phyloP scores from a whole-genome alignment of 2,797 vertebrate species.

The Microctenopoma steveboyesi region DNA sequence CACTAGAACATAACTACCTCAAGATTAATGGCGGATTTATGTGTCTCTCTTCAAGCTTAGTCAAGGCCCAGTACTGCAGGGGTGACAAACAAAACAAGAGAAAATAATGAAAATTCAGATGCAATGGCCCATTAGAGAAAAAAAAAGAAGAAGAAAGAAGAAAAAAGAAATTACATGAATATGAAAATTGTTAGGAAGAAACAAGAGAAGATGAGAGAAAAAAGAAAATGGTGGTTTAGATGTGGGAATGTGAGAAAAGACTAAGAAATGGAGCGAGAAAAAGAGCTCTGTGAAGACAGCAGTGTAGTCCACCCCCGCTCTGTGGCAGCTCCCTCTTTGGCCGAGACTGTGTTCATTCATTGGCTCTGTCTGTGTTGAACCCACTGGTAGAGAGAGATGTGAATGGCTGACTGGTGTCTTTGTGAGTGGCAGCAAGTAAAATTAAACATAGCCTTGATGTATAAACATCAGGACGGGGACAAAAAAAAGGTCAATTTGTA shows the following conservation, averaged over 20 bases:
- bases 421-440: conserved; percentile 63
- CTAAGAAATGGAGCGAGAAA: conserved; percentile 44
- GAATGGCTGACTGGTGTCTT: conserved; percentile 71
- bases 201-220: conserved; percentile 11
- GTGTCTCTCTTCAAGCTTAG: conserved; percentile 68
- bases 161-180: conserved; percentile 7
- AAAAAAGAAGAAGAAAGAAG: too few species aligned
- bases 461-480: conserved; percentile 50
- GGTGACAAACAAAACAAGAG: too few species aligned
- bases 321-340: conserved; percentile 31
- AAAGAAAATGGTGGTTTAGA: conserved; percentile 24
- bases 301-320: conserved; percentile 46
- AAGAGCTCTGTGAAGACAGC: conserved; percentile 47
- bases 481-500: conserved; percentile 41
- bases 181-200: conserved; percentile 12
- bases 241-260: conserved; percentile 34
- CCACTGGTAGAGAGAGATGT: conserved; percentile 39
- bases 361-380: conserved; percentile 26
- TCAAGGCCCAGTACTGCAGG: conserved; percentile 37
- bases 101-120: not conserved
- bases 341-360: conserved; percentile 65
- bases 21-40: conserved; percentile 72
- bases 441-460: conserved; percentile 60
- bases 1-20: conserved; percentile 39
- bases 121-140: not conserved